phyloP scores from a whole-genome alignment of 53 echinoderm and acorn worm genomes.

The Stichopus horrens region DNA sequence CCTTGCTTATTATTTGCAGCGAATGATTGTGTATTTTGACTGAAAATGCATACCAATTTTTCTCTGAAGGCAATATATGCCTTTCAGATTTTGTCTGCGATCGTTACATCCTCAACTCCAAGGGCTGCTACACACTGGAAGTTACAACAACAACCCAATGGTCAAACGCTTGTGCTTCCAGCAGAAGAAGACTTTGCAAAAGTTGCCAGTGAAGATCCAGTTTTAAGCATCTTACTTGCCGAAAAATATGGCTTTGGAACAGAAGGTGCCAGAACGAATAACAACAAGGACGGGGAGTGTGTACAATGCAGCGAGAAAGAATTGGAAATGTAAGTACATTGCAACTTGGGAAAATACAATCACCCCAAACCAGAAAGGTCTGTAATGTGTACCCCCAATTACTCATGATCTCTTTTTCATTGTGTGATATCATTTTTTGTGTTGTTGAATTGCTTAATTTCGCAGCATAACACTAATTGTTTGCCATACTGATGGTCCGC shows the following conservation, averaged over 20 bases:
- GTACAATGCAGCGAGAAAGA: slow-evolving; percentile 24
- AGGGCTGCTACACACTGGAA: slow-evolving; percentile 49
- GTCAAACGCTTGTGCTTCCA: slow-evolving; percentile 40
- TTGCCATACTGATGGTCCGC: too few species aligned
- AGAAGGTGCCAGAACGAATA: background rate
- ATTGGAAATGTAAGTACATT: slow-evolving; percentile 24
- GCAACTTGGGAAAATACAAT: background rate
- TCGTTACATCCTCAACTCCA: slow-evolving; percentile 35
- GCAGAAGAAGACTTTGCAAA: slow-evolving; percentile 50
- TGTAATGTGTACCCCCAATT: background rate
- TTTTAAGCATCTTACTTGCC: slow-evolving; percentile 46
- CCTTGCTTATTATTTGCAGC: background rate
- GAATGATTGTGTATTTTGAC: background rate
- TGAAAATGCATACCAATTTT: slow-evolving; percentile 25
- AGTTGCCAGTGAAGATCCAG: slow-evolving; percentile 51
- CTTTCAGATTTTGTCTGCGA: slow-evolving; percentile 37
- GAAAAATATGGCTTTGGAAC: slow-evolving; percentile 46
- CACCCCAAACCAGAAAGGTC: background rate
- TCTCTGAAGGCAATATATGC: slow-evolving; percentile 13
- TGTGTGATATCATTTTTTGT: too few species aligned
- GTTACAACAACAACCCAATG: slow-evolving; percentile 43
- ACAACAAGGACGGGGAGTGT: slow-evolving; percentile 34
- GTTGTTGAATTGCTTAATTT: too few species aligned
- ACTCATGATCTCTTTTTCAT: background rate
- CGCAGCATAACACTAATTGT: too few species aligned